phyloP scores from a whole-genome alignment of 1,140 invertebrate species.

The Oedothorax gibbosus region DNA sequence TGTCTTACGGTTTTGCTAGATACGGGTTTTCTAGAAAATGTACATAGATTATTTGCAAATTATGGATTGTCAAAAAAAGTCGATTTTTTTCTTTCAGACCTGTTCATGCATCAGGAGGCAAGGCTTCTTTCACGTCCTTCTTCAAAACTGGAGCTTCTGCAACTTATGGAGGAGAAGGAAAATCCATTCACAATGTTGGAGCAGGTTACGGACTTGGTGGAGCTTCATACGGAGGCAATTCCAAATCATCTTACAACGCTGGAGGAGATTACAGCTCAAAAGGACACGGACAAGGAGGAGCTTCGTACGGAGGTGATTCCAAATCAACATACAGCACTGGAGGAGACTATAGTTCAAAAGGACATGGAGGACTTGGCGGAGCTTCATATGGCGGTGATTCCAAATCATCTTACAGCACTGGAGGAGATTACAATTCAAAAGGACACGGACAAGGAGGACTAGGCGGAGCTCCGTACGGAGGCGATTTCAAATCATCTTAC shows the following conservation, averaged over 20 bases:
- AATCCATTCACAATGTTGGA: not conserved
- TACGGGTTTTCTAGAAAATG: no score
- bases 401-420: not conserved
- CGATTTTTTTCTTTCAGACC: not conserved
- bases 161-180: not conserved
- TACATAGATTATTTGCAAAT: no score
- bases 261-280: not conserved
- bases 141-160: conserved; percentile 6
- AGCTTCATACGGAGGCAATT: not conserved
- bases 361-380: not conserved
- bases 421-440: not conserved
- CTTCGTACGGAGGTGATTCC: not conserved
- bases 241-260: not conserved
- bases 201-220: not conserved
- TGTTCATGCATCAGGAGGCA: not conserved
- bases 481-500: not conserved
- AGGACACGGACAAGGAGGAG: not conserved
- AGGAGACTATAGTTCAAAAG: not conserved
- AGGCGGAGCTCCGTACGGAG: not conserved
- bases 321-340: not conserved
- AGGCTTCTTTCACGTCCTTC: not conserved
- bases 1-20: no score
- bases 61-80: not conserved
- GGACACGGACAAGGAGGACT: not conserved
- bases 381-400: not conserved